Evolutionary conservation across 2,888 invertebrate species (phyloP).

Genomic region (Cephus pulcher): DNA sequence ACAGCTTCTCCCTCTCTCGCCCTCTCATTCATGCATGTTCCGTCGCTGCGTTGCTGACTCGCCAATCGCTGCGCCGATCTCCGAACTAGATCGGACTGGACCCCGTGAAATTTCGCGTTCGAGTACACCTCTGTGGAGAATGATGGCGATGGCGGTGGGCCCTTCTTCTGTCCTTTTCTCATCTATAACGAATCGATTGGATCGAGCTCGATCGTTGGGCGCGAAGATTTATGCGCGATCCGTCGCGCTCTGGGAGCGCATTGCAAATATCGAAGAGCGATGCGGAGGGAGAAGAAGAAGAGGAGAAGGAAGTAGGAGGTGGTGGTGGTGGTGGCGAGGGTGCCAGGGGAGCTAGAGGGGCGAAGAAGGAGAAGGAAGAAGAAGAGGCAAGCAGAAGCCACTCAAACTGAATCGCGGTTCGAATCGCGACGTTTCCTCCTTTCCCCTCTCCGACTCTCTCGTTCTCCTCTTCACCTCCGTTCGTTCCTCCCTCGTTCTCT

Average conservation of each 20-base stretch:
- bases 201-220: constrained; percentile 47
- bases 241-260: constrained; percentile 31
- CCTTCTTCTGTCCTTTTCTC: constrained; percentile 23
- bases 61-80: not conserved
- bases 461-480: not conserved
- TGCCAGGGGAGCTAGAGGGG: not conserved
- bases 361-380: not conserved
- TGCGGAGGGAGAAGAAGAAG: not conserved
- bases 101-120: not conserved
- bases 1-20: not conserved
- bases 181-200: constrained; percentile 57
- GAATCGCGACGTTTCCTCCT: constrained; percentile 50
- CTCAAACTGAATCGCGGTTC: constrained; percentile 30
- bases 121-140: not conserved
- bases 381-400: constrained; percentile 19
- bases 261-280: constrained; percentile 28
- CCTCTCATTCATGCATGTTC: not conserved
- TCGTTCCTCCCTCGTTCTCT: not conserved
- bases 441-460: constrained; percentile 10
- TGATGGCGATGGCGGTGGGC: not conserved
- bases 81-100: not conserved
- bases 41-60: not conserved
- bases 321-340: not conserved
- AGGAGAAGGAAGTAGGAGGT: not conserved
- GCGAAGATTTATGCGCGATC: constrained; percentile 53